phyloP scores from a whole-genome alignment of 2,888 invertebrate genomes.

The Blastobasis adustella region DNA sequence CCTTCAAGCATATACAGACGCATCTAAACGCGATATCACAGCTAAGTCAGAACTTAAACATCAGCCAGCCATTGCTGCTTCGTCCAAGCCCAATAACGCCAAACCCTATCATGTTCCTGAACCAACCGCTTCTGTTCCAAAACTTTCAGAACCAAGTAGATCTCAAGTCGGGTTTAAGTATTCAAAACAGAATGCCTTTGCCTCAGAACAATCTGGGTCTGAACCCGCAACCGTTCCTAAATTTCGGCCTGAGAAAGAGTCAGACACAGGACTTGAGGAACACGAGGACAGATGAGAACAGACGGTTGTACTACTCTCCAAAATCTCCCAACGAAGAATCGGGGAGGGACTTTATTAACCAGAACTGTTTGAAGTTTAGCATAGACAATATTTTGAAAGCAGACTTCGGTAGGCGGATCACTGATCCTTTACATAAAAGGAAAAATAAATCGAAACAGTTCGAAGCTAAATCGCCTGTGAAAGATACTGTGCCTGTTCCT shows the following conservation, averaged over 20 bases:
- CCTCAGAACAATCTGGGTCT: constrained; percentile 43
- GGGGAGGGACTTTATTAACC: constrained; percentile 63
- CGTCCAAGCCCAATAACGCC: constrained; percentile 66
- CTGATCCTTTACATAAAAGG: constrained; percentile 79
- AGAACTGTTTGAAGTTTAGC: constrained; percentile 83
- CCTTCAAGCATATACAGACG: constrained; percentile 80
- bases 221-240: constrained; percentile 43
- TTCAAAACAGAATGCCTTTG: constrained; percentile 38
- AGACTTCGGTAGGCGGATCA: constrained; percentile 85
- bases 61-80: constrained; percentile 56
- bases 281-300: constrained; percentile 46
- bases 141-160: constrained; percentile 55
- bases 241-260: constrained; percentile 40
- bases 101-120: constrained; percentile 67
- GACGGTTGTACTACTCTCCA: constrained; percentile 41
- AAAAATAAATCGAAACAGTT: constrained; percentile 54
- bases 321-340: constrained; percentile 58
- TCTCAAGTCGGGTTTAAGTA: constrained; percentile 42
- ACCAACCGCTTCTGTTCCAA: constrained; percentile 62
- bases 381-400: constrained; percentile 91
- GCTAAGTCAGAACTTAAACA: constrained; percentile 68
- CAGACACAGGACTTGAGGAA: constrained; percentile 34
- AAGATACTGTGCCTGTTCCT: constrained; percentile 33
- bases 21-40: constrained; percentile 81
- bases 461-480: constrained; percentile 43